A percentile compares a stretch with the other conserved stretches of the same genome.
phyloP scores from a whole-genome alignment of 1,140 invertebrate species.

The Chymomyza costata region DNA sequence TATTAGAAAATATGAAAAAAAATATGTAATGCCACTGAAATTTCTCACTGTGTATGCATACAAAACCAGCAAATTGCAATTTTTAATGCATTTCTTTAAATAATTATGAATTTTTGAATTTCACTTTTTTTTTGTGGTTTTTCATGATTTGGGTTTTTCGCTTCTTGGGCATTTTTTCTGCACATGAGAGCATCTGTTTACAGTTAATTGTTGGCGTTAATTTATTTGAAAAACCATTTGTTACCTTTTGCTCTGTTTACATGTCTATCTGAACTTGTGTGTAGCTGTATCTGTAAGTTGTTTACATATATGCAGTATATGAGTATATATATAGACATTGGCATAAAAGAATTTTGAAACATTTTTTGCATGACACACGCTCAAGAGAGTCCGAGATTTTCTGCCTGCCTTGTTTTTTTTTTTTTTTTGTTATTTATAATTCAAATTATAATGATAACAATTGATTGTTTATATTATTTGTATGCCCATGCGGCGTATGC shows the following conservation, averaged over 20 bases:
- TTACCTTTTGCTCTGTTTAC: conserved; percentile 68
- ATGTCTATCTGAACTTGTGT: conserved; percentile 18
- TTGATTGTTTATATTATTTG: conserved; percentile 39
- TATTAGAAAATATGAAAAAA: too few species aligned
- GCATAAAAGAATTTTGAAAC: too few species aligned
- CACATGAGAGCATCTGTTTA: conserved; percentile 46
- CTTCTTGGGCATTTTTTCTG: too few species aligned
- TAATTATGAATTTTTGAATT: too few species aligned
- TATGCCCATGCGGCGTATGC: conserved; percentile 18
- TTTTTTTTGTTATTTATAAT: neutral
- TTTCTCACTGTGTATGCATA: too few species aligned
- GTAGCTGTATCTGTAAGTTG: conserved; percentile 6
- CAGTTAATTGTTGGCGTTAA: conserved; percentile 54
- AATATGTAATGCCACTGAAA: too few species aligned
- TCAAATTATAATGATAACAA: conserved; percentile 11
- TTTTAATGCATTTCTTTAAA: too few species aligned
- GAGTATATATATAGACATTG: neutral
- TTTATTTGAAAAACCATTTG: conserved; percentile 72
- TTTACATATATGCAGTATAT: conserved; percentile 15
- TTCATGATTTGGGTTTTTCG: too few species aligned
- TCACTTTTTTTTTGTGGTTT: too few species aligned
- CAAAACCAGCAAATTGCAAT: too few species aligned
- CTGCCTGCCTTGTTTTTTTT: neutral
- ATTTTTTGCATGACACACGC: too few species aligned
- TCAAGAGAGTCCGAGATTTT: neutral